phyloP scores from a whole-genome alignment of 2,888 invertebrate genomes.

The Drosophila algonquin region DNA sequence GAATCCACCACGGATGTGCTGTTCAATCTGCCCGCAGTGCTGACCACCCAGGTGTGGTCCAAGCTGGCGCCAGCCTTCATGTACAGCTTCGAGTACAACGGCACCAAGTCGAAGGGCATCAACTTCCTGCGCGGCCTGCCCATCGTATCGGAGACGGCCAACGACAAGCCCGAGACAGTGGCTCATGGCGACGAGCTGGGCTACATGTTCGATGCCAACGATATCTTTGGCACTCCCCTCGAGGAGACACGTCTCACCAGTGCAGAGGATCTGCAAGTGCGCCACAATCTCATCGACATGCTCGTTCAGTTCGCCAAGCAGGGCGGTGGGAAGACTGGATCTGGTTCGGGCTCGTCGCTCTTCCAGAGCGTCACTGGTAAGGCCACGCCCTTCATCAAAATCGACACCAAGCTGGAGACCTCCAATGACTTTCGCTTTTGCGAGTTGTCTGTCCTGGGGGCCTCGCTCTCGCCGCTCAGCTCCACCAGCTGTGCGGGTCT shows the following conservation, averaged over 20 bases:
- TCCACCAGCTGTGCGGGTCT: conserved; percentile 79
- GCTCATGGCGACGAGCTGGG: conserved; percentile 90
- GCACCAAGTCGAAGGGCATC: conserved; percentile 86
- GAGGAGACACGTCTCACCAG: conserved; percentile 82
- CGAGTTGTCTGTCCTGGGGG: conserved; percentile 81
- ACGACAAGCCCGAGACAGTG: conserved; percentile 73
- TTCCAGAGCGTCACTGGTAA: conserved; percentile 83
- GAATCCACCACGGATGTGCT: conserved; percentile 88
- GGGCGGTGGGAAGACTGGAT: conserved; percentile 59
- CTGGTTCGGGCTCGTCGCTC: conserved; percentile 46
- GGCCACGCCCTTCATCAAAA: conserved; percentile 85
- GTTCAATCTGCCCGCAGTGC: conserved; percentile 90
- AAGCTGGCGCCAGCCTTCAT: conserved; percentile 87
- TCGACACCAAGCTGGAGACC: conserved; percentile 84
- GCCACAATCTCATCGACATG: conserved; percentile 87
- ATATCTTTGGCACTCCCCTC: conserved; percentile 86
- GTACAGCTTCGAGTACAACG: conserved; percentile 90
- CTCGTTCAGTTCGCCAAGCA: conserved; percentile 87
- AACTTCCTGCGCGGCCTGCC: conserved; percentile 88
- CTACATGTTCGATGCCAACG: conserved; percentile 88
- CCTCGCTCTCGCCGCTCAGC: conserved; percentile 73
- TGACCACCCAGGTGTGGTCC: conserved; percentile 90
- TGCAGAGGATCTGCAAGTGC: conserved; percentile 87
- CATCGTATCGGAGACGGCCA: conserved; percentile 85
- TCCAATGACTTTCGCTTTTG: conserved; percentile 84